phyloP scores from a whole-genome alignment of 2,888 invertebrate species.

The Dicyrtoma fusca region DNA sequence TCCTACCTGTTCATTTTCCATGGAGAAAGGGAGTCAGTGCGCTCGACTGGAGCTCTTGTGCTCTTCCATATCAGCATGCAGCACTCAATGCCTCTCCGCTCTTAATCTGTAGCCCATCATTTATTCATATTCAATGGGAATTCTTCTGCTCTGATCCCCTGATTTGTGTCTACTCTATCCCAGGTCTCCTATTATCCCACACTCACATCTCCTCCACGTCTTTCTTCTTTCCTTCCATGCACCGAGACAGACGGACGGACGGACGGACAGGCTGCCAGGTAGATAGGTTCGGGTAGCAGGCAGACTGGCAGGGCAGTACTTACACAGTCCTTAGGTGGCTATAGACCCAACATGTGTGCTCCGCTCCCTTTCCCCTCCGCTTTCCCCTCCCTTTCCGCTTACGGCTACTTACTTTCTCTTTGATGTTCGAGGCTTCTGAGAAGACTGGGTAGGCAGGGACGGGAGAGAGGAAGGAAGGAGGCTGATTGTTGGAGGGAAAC shows the following conservation, averaged over 20 bases:
- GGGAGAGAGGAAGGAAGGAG: no score
- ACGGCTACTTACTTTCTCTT: not conserved
- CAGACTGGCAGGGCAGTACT: no score
- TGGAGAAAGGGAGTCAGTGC: no score
- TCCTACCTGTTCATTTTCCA: no score
- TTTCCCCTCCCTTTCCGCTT: not conserved
- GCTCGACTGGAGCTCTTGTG: no score
- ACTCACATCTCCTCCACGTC: not conserved
- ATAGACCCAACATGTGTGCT: no score
- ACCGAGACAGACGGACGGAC: not conserved
- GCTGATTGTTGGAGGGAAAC: no score
- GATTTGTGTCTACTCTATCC: constrained; percentile 26
- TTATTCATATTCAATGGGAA: constrained; percentile 33
- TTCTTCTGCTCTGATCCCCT: constrained; percentile 26
- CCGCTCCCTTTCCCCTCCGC: not conserved
- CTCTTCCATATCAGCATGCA: not conserved
- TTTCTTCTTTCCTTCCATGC: not conserved
- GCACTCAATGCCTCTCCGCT: constrained; percentile 23
- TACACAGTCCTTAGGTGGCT: no score
- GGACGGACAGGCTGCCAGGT: not conserved
- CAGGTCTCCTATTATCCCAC: constrained; percentile 18
- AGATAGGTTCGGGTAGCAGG: not conserved
- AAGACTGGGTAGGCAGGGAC: not conserved
- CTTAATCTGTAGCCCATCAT: constrained; percentile 32
- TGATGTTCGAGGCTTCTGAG: not conserved